phyloP scores from a whole-genome alignment of 2,797 vertebrate species.

The Molossus alvarezi region DNA sequence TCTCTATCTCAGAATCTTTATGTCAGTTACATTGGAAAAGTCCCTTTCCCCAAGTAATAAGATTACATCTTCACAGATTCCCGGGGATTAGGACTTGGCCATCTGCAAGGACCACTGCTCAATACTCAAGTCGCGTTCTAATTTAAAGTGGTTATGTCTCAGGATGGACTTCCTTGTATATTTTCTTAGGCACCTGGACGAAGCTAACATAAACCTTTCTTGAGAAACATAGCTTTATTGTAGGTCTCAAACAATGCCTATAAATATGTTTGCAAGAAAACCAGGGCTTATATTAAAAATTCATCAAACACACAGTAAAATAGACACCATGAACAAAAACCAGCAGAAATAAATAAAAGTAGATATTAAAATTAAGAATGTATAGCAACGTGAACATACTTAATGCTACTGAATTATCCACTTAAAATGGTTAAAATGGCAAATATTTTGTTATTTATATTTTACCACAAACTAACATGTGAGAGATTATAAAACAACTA shows the following conservation, averaged over 20 bases:
- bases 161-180: neutral
- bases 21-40: neutral
- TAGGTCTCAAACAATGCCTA: neutral
- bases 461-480: neutral
- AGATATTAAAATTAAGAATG: neutral
- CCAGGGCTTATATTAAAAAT: neutral
- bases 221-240: neutral
- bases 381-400: neutral
- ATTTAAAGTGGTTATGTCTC: neutral
- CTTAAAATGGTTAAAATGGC: neutral
- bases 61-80: neutral
- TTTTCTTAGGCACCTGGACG: neutral
- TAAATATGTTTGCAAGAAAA: neutral
- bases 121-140: neutral
- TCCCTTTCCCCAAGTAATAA: neutral
- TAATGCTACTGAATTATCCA: neutral
- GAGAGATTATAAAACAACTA: neutral
- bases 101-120: neutral
- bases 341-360: neutral
- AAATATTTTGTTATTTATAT: neutral
- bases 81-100: neutral
- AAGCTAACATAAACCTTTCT: neutral
- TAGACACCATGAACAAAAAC: neutral
- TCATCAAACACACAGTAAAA: neutral
- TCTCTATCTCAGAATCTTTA: neutral